A percentile compares a stretch with the other conserved stretches of the same genome.
Evolutionary conservation across 1,140 invertebrate genomes (phyloP).

Genomic region (Babylonia areolata): DNA sequence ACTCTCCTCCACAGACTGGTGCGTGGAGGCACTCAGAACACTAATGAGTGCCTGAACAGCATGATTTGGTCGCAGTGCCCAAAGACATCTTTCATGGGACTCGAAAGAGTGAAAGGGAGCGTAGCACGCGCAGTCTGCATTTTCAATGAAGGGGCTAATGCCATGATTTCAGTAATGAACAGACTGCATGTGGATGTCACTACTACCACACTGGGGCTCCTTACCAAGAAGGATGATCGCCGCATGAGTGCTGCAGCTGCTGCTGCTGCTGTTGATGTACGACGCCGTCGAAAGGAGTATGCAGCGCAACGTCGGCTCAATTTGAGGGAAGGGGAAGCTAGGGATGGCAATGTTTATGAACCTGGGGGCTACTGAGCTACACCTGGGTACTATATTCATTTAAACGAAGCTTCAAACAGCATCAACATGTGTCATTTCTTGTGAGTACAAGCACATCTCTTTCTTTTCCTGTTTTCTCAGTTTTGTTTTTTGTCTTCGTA

Average conservation of each 20-base stretch:
- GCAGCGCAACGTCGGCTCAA: not conserved
- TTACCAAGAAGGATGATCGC: not conserved
- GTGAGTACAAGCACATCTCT: too few relatives aligned
- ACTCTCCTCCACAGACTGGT: not conserved
- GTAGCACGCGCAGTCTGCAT: not conserved
- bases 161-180: not conserved
- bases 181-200: not conserved
- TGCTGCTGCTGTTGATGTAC: not conserved
- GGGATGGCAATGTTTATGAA: constrained; percentile 9
- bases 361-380: not conserved
- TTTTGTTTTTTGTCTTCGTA: too few relatives aligned
- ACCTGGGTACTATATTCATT: too few relatives aligned
- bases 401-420: too few relatives aligned
- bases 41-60: constrained; percentile 17
- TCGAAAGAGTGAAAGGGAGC: not conserved
- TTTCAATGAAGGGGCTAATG: constrained; percentile 6
- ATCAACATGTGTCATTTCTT: too few relatives aligned
- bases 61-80: constrained; percentile 6
- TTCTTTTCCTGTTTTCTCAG: too few relatives aligned
- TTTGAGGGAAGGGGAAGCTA: not conserved
- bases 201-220: not conserved
- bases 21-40: too few relatives aligned
- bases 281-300: not conserved
- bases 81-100: constrained; percentile 14
- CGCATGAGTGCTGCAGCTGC: not conserved